Conservation (phyloP, 2,888 invertebrate genomes). For the Torymus texanus region DNA sequence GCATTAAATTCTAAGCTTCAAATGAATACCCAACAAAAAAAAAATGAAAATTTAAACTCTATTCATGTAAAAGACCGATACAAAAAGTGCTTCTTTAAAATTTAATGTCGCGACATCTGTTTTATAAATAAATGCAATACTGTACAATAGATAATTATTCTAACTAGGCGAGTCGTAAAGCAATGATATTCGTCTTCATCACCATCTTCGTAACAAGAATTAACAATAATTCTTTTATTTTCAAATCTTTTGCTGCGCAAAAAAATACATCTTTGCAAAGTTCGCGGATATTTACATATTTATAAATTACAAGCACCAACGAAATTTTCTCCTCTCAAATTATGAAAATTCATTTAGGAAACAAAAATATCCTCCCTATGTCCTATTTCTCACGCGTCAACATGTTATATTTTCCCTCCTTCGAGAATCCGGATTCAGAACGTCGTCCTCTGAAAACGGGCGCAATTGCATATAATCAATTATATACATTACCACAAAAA, state of each 20-base stretch:
- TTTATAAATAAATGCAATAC: slow-evolving; percentile 56
- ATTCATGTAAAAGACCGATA: slow-evolving; percentile 24
- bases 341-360: neutral
- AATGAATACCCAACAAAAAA: slow-evolving; percentile 36
- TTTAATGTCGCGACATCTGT: slow-evolving; percentile 38
- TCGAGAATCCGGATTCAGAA: too few species aligned
- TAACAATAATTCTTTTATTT: slow-evolving; percentile 39
- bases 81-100: slow-evolving; percentile 30
- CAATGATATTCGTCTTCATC: slow-evolving; percentile 35
- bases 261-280: slow-evolving; percentile 44
- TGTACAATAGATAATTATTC: slow-evolving; percentile 49
- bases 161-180: slow-evolving; percentile 47
- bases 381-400: too few species aligned
- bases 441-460: too few species aligned
- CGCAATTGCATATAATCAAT: too few species aligned
- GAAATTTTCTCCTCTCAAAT: slow-evolving; percentile 25
- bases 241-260: slow-evolving; percentile 27
- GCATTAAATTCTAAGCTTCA: slow-evolving; percentile 48
- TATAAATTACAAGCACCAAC: slow-evolving; percentile 55
- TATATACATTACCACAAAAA: too few species aligned
- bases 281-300: slow-evolving; percentile 53
- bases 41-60: slow-evolving; percentile 30
- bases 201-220: slow-evolving; percentile 51
- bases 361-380: too few species aligned
- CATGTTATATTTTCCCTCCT: too few species aligned